A percentile compares a stretch with the other conserved stretches of the same genome.
Evolutionary conservation across 2,113 vertebrate genomes (phyloP).

Genomic region (Connochaetes taurinus): DNA sequence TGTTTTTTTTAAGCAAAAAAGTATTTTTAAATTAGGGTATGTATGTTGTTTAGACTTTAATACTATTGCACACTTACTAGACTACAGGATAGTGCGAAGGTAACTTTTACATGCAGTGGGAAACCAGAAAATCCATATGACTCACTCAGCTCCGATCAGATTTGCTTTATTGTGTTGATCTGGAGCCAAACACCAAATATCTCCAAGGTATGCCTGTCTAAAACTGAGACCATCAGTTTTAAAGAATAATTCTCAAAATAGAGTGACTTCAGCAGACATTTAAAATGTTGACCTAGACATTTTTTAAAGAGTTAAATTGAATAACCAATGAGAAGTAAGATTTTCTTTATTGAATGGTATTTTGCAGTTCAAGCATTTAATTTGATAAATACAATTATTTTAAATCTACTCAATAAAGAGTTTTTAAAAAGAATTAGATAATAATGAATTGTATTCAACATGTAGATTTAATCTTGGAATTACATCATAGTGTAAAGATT

Average conservation of each 20-base stretch:
- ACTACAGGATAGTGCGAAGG: background rate
- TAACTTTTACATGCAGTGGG: background rate
- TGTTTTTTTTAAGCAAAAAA: background rate
- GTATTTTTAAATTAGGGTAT: background rate
- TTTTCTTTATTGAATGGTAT: background rate
- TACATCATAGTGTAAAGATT: background rate
- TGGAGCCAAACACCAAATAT: background rate
- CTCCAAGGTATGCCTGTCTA: background rate
- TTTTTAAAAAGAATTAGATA: background rate
- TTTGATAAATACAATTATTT: background rate
- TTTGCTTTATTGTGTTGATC: background rate
- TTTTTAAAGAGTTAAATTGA: background rate
- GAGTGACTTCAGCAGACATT: background rate
- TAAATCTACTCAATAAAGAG: background rate
- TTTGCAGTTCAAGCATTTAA: slow-evolving; percentile 3
- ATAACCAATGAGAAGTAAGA: background rate
- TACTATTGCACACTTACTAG: background rate
- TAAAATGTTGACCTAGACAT: background rate
- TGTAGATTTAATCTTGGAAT: background rate
- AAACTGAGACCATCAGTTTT: background rate
- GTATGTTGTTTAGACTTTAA: background rate
- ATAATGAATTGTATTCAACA: background rate
- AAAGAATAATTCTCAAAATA: slow-evolving; percentile 16
- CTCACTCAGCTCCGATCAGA: background rate
- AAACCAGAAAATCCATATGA: background rate